Conservation (phyloP, 2,797 vertebrate genomes). For the Odontamblyopus lacepedii region DNA sequence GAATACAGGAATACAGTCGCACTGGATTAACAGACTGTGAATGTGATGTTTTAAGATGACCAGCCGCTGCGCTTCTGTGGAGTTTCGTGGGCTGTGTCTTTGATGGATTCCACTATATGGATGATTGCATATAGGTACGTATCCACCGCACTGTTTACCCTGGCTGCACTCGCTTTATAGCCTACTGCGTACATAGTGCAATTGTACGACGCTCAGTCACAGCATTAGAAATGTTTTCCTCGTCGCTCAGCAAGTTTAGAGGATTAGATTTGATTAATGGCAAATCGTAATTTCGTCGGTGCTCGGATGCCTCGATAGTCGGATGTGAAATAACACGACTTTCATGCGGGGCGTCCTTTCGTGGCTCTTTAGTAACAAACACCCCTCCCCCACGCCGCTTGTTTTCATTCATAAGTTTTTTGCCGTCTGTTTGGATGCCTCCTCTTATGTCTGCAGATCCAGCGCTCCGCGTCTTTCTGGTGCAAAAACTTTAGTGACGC, state of each 20-base stretch:
- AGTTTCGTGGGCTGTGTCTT: conserved; percentile 56
- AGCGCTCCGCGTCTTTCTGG: conserved; percentile 23
- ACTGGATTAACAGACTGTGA: conserved; percentile 66
- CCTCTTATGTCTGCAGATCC: conserved; percentile 38
- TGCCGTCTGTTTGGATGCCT: conserved; percentile 49
- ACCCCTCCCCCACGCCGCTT: conserved; percentile 75
- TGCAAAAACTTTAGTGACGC: conserved; percentile 20
- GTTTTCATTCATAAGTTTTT: conserved; percentile 97
- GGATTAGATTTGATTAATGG: conserved; percentile 8
- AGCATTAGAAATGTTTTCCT: background rate
- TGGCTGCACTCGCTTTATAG: background rate
- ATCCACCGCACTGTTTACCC: conserved; percentile 5
- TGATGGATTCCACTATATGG: conserved; percentile 79
- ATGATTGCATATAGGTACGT: conserved; percentile 79
- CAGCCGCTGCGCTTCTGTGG: conserved; percentile 58
- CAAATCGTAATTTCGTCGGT: background rate
- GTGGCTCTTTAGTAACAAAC: conserved; percentile 65
- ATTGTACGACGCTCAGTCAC: conserved; percentile 7
- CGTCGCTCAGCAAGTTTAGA: background rate
- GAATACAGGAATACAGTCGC: conserved; percentile 59
- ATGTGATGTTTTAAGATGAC: conserved; percentile 44
- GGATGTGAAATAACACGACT: conserved; percentile 37
- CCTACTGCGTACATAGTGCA: background rate
- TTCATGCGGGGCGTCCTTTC: conserved; percentile 37
- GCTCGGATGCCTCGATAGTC: conserved; percentile 6